A percentile compares a stretch with the other conserved stretches of the same genome.
Evolutionary conservation across 1,140 invertebrate genomes (phyloP).

Genomic region (Brachionus asplanchnoidis): DNA sequence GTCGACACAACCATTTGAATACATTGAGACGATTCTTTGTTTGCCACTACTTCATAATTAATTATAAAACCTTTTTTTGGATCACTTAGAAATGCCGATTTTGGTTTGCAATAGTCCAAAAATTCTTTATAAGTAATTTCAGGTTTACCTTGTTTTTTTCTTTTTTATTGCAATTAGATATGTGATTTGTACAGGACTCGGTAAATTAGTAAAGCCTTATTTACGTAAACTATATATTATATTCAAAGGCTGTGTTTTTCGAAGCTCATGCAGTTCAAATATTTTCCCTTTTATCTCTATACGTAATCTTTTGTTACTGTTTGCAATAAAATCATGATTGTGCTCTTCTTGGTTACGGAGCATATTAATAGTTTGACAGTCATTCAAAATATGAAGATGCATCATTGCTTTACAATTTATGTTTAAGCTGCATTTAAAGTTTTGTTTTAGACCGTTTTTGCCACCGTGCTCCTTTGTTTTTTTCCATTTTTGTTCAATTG

Average conservation of each 20-base stretch:
- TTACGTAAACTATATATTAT: constrained; percentile 4
- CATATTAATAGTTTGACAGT: background rate
- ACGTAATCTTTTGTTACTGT: background rate
- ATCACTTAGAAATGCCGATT: no score
- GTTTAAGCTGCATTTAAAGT: background rate
- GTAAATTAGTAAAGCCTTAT: constrained; percentile 6
- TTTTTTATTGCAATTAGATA: background rate
- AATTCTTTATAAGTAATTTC: no score
- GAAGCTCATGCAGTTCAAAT: background rate
- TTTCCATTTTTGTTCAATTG: background rate
- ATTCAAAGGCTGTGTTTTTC: background rate
- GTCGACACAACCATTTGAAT: no score
- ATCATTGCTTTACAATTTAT: background rate
- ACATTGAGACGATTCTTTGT: no score
- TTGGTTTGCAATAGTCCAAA: no score
- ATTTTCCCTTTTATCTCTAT: constrained; percentile 10
- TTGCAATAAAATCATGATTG: constrained; percentile 10
- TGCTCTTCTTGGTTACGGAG: constrained; percentile 11
- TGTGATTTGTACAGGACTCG: background rate
- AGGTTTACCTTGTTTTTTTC: background rate
- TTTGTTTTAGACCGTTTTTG: background rate
- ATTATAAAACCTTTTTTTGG: no score
- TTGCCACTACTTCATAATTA: no score
- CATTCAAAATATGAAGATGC: constrained; percentile 13
- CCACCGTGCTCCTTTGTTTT: background rate